These are phyloP conservation scores for Chironomus tentans DNA, from an alignment of 2,888 invertebrate species.

Conservation along the genomic window DNA sequence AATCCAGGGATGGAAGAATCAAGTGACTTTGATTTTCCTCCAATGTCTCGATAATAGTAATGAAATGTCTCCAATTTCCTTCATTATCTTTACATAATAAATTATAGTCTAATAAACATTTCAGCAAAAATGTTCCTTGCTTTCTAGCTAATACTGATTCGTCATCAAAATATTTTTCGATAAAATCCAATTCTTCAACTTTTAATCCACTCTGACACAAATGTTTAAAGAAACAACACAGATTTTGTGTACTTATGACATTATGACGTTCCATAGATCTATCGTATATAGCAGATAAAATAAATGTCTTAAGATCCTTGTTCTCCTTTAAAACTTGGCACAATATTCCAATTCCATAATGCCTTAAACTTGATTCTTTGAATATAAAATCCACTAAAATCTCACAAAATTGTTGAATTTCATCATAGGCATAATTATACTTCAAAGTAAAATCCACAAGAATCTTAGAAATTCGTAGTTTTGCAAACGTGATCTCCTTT, in stretches of 20 bases:
- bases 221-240: not conserved
- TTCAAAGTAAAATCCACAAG: not conserved
- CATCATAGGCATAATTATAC: not conserved
- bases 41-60: not conserved
- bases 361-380: not conserved
- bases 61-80: not conserved
- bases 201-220: not conserved
- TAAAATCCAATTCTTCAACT: not conserved
- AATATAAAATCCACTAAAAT: not conserved
- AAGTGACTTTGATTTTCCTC: conserved; percentile 7
- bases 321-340: too few relatives aligned
- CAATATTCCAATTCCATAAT: too few relatives aligned
- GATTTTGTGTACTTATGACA: not conserved
- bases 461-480: not conserved
- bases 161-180: not conserved
- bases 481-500: not conserved
- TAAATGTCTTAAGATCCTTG: not conserved
- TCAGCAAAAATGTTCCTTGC: conserved; percentile 3
- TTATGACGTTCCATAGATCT: not conserved
- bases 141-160: not conserved
- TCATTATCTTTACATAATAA: not conserved
- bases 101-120: not conserved
- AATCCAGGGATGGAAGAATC: not conserved
- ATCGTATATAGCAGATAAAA: not conserved
- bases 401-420: not conserved